Base-by-base conservation (phyloP, 2,797 vertebrate genomes). In the Enteromius argenteus region DNA sequence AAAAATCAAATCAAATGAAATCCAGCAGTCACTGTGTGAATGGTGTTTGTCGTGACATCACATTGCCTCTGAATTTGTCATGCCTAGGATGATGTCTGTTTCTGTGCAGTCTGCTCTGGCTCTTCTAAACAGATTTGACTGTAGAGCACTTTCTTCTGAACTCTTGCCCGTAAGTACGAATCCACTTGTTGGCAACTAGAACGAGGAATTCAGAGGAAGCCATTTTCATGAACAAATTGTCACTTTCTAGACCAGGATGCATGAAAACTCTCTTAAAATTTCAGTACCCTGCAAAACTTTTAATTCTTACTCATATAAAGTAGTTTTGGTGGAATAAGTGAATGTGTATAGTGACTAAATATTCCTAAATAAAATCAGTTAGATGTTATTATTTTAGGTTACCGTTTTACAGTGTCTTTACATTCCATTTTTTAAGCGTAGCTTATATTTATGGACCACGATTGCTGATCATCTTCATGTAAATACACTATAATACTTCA, bases 121-220 rank as follows among this genome's bases (percentile, higher is more conserved):
- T 51, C 8, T 79, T 37, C 87, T 60, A 90, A 14, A 85, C 86
- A 78, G 68, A 80, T 64, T n/a, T 56, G 21, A 81, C 85, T 7
- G 87, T 62, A 39, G 81, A 79, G 49, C 89, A 90, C 17, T 68
- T 88, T 66, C 90, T 89, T 75, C 87, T 87, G 80, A 90, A 89
- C 49, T 90, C 90, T 30, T 91, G 90, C 2, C 90, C 90, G 13
- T 53, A 3, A 21, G 62, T 10, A 49, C 80, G 75, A 64, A 91
- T 88, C 89, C 90, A 91, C 69, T 88, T 90, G 75, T 89, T 91
- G 64, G 90, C 87, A 74, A 90, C 91, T 89, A 82, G 19, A 89
- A 83, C 46, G 23, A 79, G 66, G 39, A 39, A 75, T 68, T 78
- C 19, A 42, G 58, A 74, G 68, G 0, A 42, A 49, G 21, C 0